Evolutionary conservation across 2,888 invertebrate species (phyloP).

Genomic region (Tiphia femorata): DNA sequence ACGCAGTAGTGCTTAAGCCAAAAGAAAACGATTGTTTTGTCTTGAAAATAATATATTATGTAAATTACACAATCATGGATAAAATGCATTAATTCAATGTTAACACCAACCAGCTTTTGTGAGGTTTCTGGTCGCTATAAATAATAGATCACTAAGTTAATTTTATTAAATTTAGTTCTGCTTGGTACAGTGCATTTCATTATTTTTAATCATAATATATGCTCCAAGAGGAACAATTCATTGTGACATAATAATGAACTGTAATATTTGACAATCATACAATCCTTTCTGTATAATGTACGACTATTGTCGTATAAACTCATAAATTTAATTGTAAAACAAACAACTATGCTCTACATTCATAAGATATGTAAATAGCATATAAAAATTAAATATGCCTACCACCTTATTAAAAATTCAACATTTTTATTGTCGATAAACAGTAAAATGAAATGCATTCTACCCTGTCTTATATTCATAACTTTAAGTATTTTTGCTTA

Average conservation of each 20-base stretch:
- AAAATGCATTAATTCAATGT: slow-evolving; percentile 27
- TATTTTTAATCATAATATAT: too few relatives aligned
- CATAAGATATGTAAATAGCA: too few relatives aligned
- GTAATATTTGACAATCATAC: too few relatives aligned
- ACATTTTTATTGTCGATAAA: not conserved
- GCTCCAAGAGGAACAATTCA: too few relatives aligned
- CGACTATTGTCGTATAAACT: too few relatives aligned
- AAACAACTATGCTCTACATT: too few relatives aligned
- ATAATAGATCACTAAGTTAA: slow-evolving; percentile 32
- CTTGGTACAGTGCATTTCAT: slow-evolving; percentile 44
- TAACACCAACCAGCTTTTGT: slow-evolving; percentile 44
- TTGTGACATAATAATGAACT: too few relatives aligned
- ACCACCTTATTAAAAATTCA: too few relatives aligned
- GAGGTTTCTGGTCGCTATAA: slow-evolving; percentile 38
- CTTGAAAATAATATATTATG: slow-evolving; percentile 28
- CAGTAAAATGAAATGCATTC: slow-evolving; percentile 54
- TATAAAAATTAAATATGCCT: too few relatives aligned
- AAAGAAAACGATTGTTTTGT: slow-evolving; percentile 41
- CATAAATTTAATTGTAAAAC: too few relatives aligned
- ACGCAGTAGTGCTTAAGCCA: slow-evolving; percentile 40
- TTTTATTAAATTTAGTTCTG: slow-evolving; percentile 21
- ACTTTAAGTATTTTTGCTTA: slow-evolving; percentile 58
- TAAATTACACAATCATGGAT: slow-evolving; percentile 24
- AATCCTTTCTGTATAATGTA: too few relatives aligned
- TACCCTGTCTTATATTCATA: slow-evolving; percentile 51